Base-by-base conservation (phyloP, 2,888 invertebrate genomes). In the Drosophila tripunctata region DNA sequence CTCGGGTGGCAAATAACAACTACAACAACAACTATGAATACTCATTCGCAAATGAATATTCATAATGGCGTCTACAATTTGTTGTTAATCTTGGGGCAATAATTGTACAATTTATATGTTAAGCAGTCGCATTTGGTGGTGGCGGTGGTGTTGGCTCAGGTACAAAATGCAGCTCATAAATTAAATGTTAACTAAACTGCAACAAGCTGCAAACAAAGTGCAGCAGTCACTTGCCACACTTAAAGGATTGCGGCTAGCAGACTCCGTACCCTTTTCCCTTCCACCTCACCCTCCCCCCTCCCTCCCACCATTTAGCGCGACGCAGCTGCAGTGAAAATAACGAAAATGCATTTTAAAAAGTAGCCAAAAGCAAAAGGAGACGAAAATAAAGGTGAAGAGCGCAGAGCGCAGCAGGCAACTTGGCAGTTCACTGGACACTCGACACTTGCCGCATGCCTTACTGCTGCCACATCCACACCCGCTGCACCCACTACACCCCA, bases 331-430 rank as follows among this genome's bases (percentile, higher is more conserved):
- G 74, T 75, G 84, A 79, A 89, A 88, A 82, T 83, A 89, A 90
- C 87, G 88, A 89, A 90, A 89, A 89, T 89, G 89, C 90, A 89
- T 90, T 89, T 88, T 87, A 82, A 84, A n/a, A 81, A 87, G 71
- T 61, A 52, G 33, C 63, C 70, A 67, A 82, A 66, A 71, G 85
- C 75, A 71, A 81, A n/a, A 62, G 63, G 68, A 71, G 72, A 47
- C 55, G 70, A 70, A 63, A n/a, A n/a, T n/a, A n/a, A 63, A 57
- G 66, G 66, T 64, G 54, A 63, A 62, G 43, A 36, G 17, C 36
- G 17, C 50, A n/a, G n/a, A n/a, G n/a, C n/a, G n/a, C n/a, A n/a
- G n/a, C n/a, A n/a, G n/a, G n/a, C n/a, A 38, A 61, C 80, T 69
- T 75, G 71, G 52, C 74, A 80, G 67, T 66, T 60, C 76, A 63